Base-by-base conservation (phyloP, 2,797 vertebrate species). In the Enteromius fasciolatus region DNA sequence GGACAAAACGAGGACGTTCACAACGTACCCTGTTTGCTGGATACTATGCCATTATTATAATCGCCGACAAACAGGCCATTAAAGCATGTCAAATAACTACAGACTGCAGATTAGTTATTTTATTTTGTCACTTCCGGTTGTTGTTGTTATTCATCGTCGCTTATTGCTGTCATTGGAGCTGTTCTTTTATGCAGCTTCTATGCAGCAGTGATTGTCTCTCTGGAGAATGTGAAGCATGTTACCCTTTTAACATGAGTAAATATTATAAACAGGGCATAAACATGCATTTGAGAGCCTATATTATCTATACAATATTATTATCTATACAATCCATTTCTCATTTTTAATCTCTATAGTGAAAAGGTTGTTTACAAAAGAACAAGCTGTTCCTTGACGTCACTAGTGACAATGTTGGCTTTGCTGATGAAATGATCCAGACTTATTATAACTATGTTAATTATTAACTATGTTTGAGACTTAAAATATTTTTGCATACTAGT, bases 71-170 rank as follows among this genome's bases (percentile, higher is more conserved):
- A 18, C 41, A 25, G 44, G 12, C 0, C 2, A 28, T 48, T 17
- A 28, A 25, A 69, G 17, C 44, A 1, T 25, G 14, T 44, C 25
- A 68, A 68, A 41, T 1, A 1, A n/a, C 48, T 36, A 68, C n/a
- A 46, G 25, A 50, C 17, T 33, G 18, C 10, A 0, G 5, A 57
- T 2, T 3, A 4, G 25, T 12, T 33, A 8, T 54, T 77, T 77
- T 83, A 77, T 77, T 83, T 50, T 14, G 64, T 25, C 20, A 59
- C 41, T 76, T 83, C 74, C 74, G 81, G 63, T 36, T 50, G 20
- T 61, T 59, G 25, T 77, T 70, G 15, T 61, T 23, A 50, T 77
- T 59, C 0, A 9, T 25, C 1, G 64, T 68, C 5, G 50, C 64
- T 83, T 77, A 25, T 68, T 76, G 81, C 41, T 77, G 73, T 9